Percentiles rank a stretch among this genome's conserved stretches.
Evolutionary conservation across 2,888 invertebrate species (phyloP).

Genomic region (Tuta absoluta): DNA sequence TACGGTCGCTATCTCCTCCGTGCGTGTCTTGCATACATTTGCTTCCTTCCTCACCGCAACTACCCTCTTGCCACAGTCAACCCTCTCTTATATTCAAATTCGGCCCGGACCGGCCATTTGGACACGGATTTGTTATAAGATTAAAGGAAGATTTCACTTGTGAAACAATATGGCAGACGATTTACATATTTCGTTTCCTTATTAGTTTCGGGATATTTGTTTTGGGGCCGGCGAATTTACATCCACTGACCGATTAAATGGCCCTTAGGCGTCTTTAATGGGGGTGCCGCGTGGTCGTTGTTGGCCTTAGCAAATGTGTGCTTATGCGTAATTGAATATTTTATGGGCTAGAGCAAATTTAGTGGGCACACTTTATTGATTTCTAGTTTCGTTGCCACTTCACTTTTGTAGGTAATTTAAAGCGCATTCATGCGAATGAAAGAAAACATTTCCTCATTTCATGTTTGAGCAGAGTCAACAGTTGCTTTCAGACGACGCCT

Average conservation of each 20-base stretch:
- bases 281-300: constrained; percentile 81
- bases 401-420: constrained; percentile 40
- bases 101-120: constrained; percentile 78
- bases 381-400: constrained; percentile 48
- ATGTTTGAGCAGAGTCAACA: constrained; percentile 59
- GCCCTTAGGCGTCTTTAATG: constrained; percentile 82
- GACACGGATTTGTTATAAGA: constrained; percentile 82
- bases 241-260: constrained; percentile 82
- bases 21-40: constrained; percentile 81
- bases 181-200: constrained; percentile 82
- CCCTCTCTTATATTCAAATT: constrained; percentile 80
- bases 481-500: constrained; percentile 63
- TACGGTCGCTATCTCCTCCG: constrained; percentile 76
- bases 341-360: constrained; percentile 74
- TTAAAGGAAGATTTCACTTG: constrained; percentile 83
- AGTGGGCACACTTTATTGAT: constrained; percentile 71
- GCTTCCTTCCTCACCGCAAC: constrained; percentile 67
- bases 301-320: constrained; percentile 80
- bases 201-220: constrained; percentile 82
- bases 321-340: constrained; percentile 82
- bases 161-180: constrained; percentile 81
- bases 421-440: constrained; percentile 38
- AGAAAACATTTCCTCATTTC: constrained; percentile 39
- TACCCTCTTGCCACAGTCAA: constrained; percentile 61
- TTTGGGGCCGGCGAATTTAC: constrained; percentile 80